Conservation (phyloP, 2,797 vertebrate genomes). For the Clangula hyemalis region DNA sequence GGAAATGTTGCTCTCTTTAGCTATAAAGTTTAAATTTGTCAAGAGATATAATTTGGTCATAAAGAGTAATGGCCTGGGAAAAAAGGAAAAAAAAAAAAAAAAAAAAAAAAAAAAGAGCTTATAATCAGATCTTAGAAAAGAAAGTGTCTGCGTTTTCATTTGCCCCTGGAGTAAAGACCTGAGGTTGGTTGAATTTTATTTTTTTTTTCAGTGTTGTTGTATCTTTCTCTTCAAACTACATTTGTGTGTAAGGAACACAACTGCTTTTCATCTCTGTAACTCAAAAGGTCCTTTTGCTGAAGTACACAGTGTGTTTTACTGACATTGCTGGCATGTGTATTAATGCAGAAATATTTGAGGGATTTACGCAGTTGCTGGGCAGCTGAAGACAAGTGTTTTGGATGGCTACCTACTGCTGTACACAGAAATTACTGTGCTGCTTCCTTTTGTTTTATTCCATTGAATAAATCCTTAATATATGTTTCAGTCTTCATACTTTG, state of each 20-base stretch:
- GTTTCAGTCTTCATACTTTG: neutral
- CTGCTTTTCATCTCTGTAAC: neutral
- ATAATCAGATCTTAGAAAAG: neutral
- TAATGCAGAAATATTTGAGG: conserved; percentile 13
- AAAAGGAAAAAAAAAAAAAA: neutral
- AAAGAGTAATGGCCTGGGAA: neutral
- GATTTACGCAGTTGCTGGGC: conserved; percentile 6
- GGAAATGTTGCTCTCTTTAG: neutral
- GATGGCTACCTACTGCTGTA: neutral
- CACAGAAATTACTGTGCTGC: neutral
- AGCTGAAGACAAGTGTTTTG: neutral
- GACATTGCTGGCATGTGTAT: neutral
- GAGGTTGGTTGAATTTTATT: neutral
- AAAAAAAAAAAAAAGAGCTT: neutral
- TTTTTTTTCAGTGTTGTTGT: neutral
- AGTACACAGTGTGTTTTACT: neutral
- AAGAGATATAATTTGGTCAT: neutral
- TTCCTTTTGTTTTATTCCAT: neutral
- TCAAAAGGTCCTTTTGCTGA: neutral
- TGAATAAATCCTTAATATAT: neutral
- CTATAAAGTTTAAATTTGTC: neutral
- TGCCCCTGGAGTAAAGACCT: neutral
- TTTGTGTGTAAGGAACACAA: neutral
- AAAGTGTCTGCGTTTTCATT: neutral
- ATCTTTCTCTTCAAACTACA: neutral